Percentiles rank a stretch among this genome's conserved stretches.
Conservation (phyloP, 2,797 vertebrate genomes). For the Pipistrellus pipistrellus region DNA sequence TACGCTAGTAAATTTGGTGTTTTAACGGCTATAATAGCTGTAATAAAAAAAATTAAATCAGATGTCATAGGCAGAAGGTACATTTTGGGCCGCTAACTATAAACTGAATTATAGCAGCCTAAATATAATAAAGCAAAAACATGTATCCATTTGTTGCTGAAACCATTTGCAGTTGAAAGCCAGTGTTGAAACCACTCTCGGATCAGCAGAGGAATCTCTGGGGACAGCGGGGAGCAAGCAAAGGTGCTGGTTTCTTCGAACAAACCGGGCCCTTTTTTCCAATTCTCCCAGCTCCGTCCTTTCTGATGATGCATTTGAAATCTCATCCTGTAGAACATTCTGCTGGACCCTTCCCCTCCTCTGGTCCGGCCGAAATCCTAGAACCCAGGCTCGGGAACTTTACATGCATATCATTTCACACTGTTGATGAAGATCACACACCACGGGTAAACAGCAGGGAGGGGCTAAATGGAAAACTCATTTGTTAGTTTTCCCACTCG, state of each 20-base stretch:
- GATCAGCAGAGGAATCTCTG: neutral
- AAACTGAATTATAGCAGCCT: constrained; percentile 73
- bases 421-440: constrained; percentile 82
- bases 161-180: constrained; percentile 57
- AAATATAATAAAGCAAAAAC: constrained; percentile 65
- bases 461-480: constrained; percentile 87
- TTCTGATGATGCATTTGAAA: neutral
- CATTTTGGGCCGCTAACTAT: constrained; percentile 43
- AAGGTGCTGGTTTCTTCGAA: neutral
- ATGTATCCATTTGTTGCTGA: constrained; percentile 1
- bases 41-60: constrained; percentile 86
- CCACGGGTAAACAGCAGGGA: constrained; percentile 87
- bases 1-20: constrained; percentile 74
- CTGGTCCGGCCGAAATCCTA: constrained; percentile 64
- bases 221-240: neutral
- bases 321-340: constrained; percentile 52
- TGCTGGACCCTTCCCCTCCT: constrained; percentile 46
- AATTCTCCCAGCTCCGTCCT: neutral
- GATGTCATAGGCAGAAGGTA: constrained; percentile 67
- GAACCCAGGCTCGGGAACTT: constrained; percentile 74
- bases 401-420: constrained; percentile 83
- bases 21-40: constrained; percentile 82
- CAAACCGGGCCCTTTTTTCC: neutral
- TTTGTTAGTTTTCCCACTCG: constrained; percentile 89
- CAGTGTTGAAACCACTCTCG: neutral